Conservation (phyloP, 2,797 vertebrate genomes). For the Periparus ater region DNA sequence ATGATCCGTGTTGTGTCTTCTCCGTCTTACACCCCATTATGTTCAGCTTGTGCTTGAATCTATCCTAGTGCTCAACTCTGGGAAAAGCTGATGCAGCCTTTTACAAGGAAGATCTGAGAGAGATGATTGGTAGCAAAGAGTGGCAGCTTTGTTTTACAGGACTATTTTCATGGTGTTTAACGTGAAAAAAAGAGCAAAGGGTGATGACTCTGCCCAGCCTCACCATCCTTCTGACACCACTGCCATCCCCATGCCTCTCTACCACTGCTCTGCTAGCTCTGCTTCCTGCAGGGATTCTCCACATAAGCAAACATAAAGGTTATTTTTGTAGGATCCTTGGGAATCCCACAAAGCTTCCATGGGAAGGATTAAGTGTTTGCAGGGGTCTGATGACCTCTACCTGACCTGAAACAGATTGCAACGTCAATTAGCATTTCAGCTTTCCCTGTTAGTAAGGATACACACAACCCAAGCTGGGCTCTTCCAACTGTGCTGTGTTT, state of each 20-base stretch:
- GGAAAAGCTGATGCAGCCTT: neutral
- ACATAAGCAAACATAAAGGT: neutral
- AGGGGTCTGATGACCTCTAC: conserved; percentile 33
- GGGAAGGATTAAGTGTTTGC: conserved; percentile 4
- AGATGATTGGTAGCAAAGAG: neutral
- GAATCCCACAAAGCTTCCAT: neutral
- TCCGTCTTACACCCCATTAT: accelerated
- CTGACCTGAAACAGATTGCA: conserved; percentile 9
- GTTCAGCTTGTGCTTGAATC: neutral
- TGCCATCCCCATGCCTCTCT: neutral
- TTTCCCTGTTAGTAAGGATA: conserved; percentile 26
- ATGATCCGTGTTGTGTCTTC: neutral
- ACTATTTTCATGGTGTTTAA: neutral
- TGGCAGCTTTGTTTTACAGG: neutral
- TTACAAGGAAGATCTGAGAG: neutral
- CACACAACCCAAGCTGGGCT: conserved; percentile 8
- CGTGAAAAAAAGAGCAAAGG: neutral
- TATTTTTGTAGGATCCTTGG: neutral
- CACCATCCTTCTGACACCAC: neutral
- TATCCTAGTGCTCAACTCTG: neutral
- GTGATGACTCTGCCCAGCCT: neutral
- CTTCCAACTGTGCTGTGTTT: neutral
- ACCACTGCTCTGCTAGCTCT: neutral
- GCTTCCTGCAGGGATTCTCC: neutral
- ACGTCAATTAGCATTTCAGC: conserved; percentile 24